A percentile compares a stretch with the other conserved stretches of the same genome.
Evolutionary conservation across 2,113 vertebrate genomes (phyloP).

Genomic region (Pogonocichla stellata): DNA sequence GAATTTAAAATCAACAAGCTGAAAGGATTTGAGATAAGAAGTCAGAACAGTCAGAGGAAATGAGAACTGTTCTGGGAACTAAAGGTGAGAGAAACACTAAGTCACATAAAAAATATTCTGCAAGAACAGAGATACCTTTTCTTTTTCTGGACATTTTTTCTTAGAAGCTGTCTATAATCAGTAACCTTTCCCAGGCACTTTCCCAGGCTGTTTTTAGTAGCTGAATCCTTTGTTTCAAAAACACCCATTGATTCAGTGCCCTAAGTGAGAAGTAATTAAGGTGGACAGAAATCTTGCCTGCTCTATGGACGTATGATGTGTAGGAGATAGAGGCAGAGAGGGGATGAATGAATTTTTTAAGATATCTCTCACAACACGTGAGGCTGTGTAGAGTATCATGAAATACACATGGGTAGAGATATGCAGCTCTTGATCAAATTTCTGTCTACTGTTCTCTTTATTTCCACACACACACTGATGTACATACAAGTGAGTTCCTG

Average conservation of each 20-base stretch:
- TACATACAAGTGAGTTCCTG: neutral
- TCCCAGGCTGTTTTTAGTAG: slow-evolving; percentile 45
- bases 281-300: slow-evolving; percentile 8
- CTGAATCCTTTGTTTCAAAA: slow-evolving; percentile 60
- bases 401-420: neutral
- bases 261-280: slow-evolving; percentile 44
- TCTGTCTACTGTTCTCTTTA: neutral
- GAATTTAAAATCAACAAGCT: slow-evolving; percentile 60
- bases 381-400: neutral
- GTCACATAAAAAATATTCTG: slow-evolving; percentile 44
- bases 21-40: slow-evolving; percentile 50
- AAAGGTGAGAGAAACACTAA: slow-evolving; percentile 55
- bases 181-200: slow-evolving; percentile 47
- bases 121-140: slow-evolving; percentile 14
- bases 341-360: neutral
- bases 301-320: neutral
- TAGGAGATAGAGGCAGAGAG: neutral
- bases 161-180: slow-evolving; percentile 27
- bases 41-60: slow-evolving; percentile 48
- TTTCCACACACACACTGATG: neutral
- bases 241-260: slow-evolving; percentile 52
- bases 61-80: slow-evolving; percentile 52
- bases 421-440: neutral
- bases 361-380: neutral
- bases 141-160: slow-evolving; percentile 26